Evolutionary conservation across 2,797 vertebrate species (phyloP), one percentile per base, ranked within the genome.

Genomic region (Gobio occitaniae): DNA sequence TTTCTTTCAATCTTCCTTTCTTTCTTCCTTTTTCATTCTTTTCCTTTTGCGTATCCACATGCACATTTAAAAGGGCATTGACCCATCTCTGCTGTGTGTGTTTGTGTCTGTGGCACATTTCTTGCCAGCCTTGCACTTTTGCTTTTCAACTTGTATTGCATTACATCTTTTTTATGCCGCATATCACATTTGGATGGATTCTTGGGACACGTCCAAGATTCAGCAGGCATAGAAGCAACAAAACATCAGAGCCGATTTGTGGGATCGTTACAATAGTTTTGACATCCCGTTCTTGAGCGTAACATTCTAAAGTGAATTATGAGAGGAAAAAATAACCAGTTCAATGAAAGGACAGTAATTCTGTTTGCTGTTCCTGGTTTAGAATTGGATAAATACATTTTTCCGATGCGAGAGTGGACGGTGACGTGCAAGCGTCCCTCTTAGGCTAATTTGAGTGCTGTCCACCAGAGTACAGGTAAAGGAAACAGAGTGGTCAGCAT

Each of bases 201-300:
- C 84, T 84, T 90, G 88, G 86, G 52, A 16, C 19, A 41, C 15
- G 32, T 89, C 86, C 89, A 90, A 88, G 84, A 75, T 68, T 36
- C 66, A 47, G 70, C 85, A 83, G 72, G 83, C 80, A 56, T 38
- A 84, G 85, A 69, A 80, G 80, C 83, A 82, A 76, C 86, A 86
- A 87, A 87, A 78, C 82, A 86, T 90, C 88, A 88, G 78, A 82
- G 85, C 36, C 83, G 65, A 88, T 90, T 89, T 89, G 88, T 83
- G 56, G 56, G 68, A 86, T 86, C 72, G 66, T 81, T 87, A 78
- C 84, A 66, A 76, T 81, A 75, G 81, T 86, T 85, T 81, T 85
- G 78, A 87, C 84, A 16, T 83, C 52, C 68, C 29, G 69, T 76
- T 84, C 74, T 38, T 6, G 52, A 81, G 77, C 84, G 69, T 87